phyloP scores from a whole-genome alignment of 2,113 vertebrate species.

The Arvicanthis niloticus region DNA sequence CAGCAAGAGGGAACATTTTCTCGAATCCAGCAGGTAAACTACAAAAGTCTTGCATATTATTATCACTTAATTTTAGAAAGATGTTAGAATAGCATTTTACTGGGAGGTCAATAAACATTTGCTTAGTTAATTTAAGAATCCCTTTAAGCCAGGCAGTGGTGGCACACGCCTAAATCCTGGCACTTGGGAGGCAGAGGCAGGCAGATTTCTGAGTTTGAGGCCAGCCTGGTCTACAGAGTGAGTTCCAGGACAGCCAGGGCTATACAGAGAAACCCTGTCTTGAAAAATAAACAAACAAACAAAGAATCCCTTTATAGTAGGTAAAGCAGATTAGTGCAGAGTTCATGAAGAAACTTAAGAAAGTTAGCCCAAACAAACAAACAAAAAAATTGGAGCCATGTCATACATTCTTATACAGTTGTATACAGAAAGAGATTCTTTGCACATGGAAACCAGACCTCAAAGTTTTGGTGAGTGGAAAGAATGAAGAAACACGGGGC shows the following conservation, averaged over 20 bases:
- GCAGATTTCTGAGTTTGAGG: no score
- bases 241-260: no score
- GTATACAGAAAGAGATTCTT: neutral
- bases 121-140: constrained; percentile 48
- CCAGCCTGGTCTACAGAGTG: no score
- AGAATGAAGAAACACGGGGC: constrained; percentile 9
- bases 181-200: no score
- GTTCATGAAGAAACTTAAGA: constrained; percentile 23
- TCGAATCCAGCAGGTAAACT: constrained; percentile 38
- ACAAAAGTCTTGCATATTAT: constrained; percentile 24
- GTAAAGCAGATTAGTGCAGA: constrained; percentile 28
- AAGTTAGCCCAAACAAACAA: constrained; percentile 5
- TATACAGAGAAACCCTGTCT: no score
- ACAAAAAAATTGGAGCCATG: neutral
- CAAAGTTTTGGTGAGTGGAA: constrained; percentile 13
- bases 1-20: constrained; percentile 51
- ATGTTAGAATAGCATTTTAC: neutral
- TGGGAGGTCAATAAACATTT: constrained; percentile 45
- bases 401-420: neutral
- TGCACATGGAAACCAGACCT: neutral
- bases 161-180: no score
- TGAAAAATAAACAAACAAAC: no score
- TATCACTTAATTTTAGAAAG: constrained; percentile 36
- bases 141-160: neutral
- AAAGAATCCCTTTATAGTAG: neutral